Evolutionary conservation across 2,888 invertebrate genomes (phyloP).

Genomic region (Hypselothyrea guttata): DNA sequence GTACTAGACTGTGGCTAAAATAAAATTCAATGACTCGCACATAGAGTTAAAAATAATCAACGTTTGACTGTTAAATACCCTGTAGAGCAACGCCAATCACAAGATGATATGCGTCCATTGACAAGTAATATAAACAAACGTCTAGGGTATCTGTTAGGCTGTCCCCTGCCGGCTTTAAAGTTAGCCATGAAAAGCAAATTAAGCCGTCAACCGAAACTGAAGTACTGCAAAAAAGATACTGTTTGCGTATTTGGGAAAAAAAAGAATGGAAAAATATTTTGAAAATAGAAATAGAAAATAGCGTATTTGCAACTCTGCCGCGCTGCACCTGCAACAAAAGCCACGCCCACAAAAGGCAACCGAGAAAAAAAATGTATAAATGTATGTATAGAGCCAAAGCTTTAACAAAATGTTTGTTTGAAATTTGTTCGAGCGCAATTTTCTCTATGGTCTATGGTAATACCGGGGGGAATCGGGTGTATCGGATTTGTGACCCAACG

Average conservation of each 20-base stretch:
- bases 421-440: conserved; percentile 62
- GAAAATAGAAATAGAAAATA: conserved; percentile 3
- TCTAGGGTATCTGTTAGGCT: conserved; percentile 9
- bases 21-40: conserved; percentile 67
- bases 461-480: not conserved
- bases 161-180: not conserved
- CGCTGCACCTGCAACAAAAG: conserved; percentile 67
- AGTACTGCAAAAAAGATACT: conserved; percentile 23
- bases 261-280: too few species aligned
- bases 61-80: conserved; percentile 12
- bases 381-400: conserved; percentile 21
- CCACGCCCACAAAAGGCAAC: conserved; percentile 29
- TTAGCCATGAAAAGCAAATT: conserved; percentile 69
- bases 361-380: conserved; percentile 1
- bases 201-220: conserved; percentile 60
- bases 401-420: conserved; percentile 65
- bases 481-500: conserved; percentile 36
- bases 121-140: not conserved
- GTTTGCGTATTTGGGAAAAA: conserved; percentile 25
- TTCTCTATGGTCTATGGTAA: conserved; percentile 16
- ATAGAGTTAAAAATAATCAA: conserved; percentile 36
- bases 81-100: not conserved
- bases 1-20: conserved; percentile 41
- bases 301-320: conserved; percentile 31
- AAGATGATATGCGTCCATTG: not conserved